A percentile compares a stretch with the other conserved stretches of the same genome.
Conservation (phyloP, 2,888 invertebrate genomes). For the Tenthredo distinguenda region DNA sequence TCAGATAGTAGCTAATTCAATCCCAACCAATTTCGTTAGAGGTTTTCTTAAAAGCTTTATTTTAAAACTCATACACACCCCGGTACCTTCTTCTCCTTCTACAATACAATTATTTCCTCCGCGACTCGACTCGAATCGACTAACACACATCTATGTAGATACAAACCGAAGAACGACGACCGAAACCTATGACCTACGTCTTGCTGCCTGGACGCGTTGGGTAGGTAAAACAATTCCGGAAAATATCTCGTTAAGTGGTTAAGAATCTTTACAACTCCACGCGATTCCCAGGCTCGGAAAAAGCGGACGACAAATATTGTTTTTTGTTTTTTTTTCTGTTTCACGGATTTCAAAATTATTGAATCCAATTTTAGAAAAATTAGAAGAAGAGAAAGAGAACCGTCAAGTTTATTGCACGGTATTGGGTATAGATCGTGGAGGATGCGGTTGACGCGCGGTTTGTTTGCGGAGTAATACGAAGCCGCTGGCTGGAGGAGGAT, state of each 20-base stretch:
- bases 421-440: not conserved
- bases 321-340: not conserved
- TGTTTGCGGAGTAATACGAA: slow-evolving; percentile 77
- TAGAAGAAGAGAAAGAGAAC: not conserved
- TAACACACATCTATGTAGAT: not conserved
- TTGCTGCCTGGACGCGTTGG: not conserved
- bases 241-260: slow-evolving; percentile 1
- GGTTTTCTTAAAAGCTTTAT: slow-evolving; percentile 52
- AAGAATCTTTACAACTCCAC: not conserved
- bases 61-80: slow-evolving; percentile 39
- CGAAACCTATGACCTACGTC: slow-evolving; percentile 27
- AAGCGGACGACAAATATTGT: too few species aligned
- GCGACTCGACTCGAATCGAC: not conserved
- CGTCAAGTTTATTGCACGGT: not conserved
- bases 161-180: not conserved
- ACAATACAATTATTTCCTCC: not conserved
- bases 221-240: not conserved
- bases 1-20: slow-evolving; percentile 25
- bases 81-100: not conserved
- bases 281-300: too few species aligned
- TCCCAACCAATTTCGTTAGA: slow-evolving; percentile 29
- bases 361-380: not conserved
- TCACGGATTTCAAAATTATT: not conserved
- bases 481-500: slow-evolving; percentile 59
- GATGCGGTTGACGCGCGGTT: slow-evolving; percentile 54